Evolutionary conservation across 1,140 invertebrate species (phyloP).

Genomic region (Diachasmimorpha longicaudata): DNA sequence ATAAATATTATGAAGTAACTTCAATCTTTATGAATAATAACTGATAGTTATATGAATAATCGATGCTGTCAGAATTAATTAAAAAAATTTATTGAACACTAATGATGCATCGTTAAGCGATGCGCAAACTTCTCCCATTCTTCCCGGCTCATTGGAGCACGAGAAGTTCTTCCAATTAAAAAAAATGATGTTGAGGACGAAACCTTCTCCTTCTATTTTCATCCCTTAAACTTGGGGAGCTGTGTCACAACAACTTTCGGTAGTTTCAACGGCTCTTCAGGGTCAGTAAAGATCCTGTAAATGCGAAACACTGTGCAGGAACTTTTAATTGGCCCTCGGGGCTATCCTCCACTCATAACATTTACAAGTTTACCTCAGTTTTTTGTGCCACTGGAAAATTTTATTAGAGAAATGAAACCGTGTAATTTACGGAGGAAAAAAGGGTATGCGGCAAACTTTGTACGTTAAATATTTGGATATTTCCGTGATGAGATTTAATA

Average conservation of each 20-base stretch:
- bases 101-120: too few species aligned
- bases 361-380: not conserved
- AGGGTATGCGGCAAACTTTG: too few species aligned
- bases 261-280: not conserved
- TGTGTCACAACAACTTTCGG: not conserved
- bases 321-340: slow-evolving; percentile 5
- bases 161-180: not conserved
- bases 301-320: not conserved
- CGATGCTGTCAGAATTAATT: too few species aligned
- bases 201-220: not conserved
- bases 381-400: not conserved
- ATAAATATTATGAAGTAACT: too few species aligned
- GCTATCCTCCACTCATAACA: not conserved
- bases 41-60: too few species aligned
- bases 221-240: not conserved
- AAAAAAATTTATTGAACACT: too few species aligned
- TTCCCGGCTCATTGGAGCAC: not conserved
- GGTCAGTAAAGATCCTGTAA: not conserved
- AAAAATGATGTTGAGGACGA: not conserved
- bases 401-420: not conserved
- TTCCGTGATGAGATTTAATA: not conserved
- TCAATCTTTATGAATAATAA: too few species aligned
- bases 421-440: not conserved
- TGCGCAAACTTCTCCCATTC: too few species aligned
- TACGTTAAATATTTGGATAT: not conserved